Percentiles rank a stretch among this genome's conserved stretches.
Evolutionary conservation across 2,888 invertebrate species (phyloP).

Genomic region (Sacculina carcini): DNA sequence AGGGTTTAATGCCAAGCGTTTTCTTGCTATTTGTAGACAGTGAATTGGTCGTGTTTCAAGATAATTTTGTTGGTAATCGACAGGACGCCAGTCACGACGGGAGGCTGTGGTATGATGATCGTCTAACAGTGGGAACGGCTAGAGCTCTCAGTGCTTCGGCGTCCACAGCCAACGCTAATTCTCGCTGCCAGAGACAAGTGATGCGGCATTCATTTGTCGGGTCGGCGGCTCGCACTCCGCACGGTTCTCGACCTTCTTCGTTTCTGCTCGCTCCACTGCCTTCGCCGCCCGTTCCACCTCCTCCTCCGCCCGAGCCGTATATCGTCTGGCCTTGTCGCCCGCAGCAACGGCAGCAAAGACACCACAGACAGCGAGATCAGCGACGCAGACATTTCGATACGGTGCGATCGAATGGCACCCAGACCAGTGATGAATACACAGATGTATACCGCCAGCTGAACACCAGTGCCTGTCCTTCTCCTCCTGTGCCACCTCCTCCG

Average conservation of each 20-base stretch:
- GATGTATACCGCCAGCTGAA: too few species aligned
- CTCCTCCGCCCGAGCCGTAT: background rate
- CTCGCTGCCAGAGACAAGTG: background rate
- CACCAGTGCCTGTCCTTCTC: too few species aligned
- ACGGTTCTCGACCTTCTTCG: background rate
- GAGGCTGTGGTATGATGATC: background rate
- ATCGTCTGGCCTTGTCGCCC: background rate
- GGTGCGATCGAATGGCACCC: background rate
- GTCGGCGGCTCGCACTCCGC: background rate
- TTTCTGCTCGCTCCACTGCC: background rate
- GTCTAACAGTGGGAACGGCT: background rate
- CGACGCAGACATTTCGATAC: background rate
- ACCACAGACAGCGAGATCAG: too few species aligned
- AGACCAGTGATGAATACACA: conserved; percentile 1
- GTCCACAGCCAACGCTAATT: too few species aligned
- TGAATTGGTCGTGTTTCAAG: too few species aligned
- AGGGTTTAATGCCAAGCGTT: too few species aligned
- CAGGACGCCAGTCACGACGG: conserved; percentile 1
- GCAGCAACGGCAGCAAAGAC: background rate
- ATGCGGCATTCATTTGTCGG: background rate
- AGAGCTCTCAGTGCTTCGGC: background rate
- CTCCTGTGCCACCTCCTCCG: too few species aligned
- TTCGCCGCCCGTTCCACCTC: background rate
- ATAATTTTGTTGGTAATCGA: too few species aligned
- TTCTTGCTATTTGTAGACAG: too few species aligned